Base-by-base conservation (phyloP, 1,140 invertebrate genomes). In the Rhagoletis pomonella region DNA sequence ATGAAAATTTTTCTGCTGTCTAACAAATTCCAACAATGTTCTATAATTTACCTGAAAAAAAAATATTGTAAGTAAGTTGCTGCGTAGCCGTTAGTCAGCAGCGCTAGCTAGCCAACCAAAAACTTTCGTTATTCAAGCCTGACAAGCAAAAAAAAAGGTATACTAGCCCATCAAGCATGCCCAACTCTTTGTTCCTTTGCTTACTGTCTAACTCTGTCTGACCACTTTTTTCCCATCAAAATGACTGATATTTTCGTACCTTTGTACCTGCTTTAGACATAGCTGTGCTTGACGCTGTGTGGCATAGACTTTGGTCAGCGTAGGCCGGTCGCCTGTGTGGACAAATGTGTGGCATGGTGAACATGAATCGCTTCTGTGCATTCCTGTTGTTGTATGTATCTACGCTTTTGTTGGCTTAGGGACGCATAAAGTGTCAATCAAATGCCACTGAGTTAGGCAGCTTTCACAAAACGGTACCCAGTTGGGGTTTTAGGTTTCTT, bases 1-100 rank as follows among this genome's bases (percentile, higher is more conserved):
- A 85, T 55, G 84, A 44, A 81, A 81, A 58, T 81, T 81, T 81
- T 55, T 55, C 73, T 1, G 55, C 17, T 42, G 47, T 19, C 42
- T 17, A 55, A 81, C 73, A 81, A 73, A 73, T 73, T 73, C 67
- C 44, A 73, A 14, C 39, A 73, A 73, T 47, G 67, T 73, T 73
- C 67, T 73, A 73, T 17, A 73, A 62, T 12, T 62, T 6, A 12
- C 14, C 12, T 29, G 29, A 6, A 67, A 14, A 64, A n/a, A n/a
- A n/a, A n/a, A n/a, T n/a, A n/a, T n/a, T n/a, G n/a, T 9, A 55
- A 55, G 50, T 55, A 55, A 55, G 29, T 19, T 67, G 29, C 64
- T 67, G 29, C 64, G 10, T 39, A 67, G 6, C 29, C 47, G 7
- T 81, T 81, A 81, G 47, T 81, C 73, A 73, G 67, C 67, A 73